A percentile compares a stretch with the other conserved stretches of the same genome.
Evolutionary conservation across 2,797 vertebrate species (phyloP).

Genomic region (Sebastes diaconus): DNA sequence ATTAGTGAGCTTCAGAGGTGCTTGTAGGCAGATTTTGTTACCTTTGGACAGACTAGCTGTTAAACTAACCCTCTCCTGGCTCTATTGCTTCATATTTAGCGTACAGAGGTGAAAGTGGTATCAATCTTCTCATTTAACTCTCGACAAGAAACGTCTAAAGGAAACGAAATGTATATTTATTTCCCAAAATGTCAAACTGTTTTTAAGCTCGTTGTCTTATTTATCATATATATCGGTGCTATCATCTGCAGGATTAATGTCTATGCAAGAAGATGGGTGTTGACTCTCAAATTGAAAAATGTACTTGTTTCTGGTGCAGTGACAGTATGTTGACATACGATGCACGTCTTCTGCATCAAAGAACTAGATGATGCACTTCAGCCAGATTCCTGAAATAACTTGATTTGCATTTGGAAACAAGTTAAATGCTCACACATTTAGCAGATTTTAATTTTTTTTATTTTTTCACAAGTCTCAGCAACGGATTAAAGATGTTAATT

Average conservation of each 20-base stretch:
- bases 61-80: background rate
- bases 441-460: background rate
- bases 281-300: background rate
- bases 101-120: background rate
- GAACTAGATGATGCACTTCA: background rate
- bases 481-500: background rate
- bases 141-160: background rate
- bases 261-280: background rate
- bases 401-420: background rate
- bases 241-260: background rate
- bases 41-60: background rate
- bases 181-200: background rate
- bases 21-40: background rate
- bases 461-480: background rate
- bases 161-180: background rate
- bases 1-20: background rate
- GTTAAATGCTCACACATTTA: background rate
- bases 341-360: background rate
- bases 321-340: background rate
- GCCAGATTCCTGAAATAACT: background rate
- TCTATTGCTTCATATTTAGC: background rate
- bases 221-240: background rate
- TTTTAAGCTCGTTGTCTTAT: background rate
- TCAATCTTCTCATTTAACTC: background rate
- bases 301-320: background rate